phyloP scores from a whole-genome alignment of 2,888 invertebrate genomes.

The Ichneumon xanthorius region DNA sequence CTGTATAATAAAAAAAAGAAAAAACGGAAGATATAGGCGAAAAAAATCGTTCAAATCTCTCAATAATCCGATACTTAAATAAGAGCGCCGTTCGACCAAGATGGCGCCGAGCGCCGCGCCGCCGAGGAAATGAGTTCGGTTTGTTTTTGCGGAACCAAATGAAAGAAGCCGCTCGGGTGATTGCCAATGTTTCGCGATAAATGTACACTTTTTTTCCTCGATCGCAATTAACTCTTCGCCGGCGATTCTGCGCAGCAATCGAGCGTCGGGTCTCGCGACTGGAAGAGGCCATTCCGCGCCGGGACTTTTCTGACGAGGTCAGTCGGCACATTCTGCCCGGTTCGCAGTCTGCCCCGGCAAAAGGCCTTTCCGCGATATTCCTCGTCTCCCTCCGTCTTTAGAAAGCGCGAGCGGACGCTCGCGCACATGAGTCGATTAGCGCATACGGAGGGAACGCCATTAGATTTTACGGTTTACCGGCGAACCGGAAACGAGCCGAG shows the following conservation, averaged over 20 bases:
- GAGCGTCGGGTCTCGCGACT: not conserved
- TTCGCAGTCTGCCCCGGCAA: slow-evolving; percentile 2
- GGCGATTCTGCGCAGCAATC: not conserved
- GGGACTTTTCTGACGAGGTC: not conserved
- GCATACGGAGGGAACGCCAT: slow-evolving; percentile 11
- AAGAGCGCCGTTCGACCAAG: not conserved
- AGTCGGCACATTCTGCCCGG: not conserved
- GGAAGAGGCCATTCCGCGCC: not conserved
- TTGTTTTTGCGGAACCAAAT: not conserved
- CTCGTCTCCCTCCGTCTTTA: slow-evolving; percentile 24
- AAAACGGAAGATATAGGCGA: not conserved
- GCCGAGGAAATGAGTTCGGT: not conserved
- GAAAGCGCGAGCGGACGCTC: slow-evolving; percentile 36
- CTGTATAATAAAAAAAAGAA: too few species aligned
- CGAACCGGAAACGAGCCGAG: not conserved
- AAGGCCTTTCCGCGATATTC: not conserved
- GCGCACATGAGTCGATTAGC: not conserved
- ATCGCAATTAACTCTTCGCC: not conserved
- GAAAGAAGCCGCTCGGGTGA: not conserved
- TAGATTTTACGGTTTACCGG: slow-evolving; percentile 6
- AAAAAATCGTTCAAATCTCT: not conserved
- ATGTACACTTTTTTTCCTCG: not conserved
- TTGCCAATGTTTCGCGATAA: not conserved
- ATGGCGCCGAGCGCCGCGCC: not conserved
- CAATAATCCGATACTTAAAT: not conserved